A percentile compares a stretch with the other conserved stretches of the same genome.
These are phyloP conservation scores for Prostheceraeus crozeri DNA, from an alignment of 2,888 invertebrate species.

Conservation along the genomic window DNA sequence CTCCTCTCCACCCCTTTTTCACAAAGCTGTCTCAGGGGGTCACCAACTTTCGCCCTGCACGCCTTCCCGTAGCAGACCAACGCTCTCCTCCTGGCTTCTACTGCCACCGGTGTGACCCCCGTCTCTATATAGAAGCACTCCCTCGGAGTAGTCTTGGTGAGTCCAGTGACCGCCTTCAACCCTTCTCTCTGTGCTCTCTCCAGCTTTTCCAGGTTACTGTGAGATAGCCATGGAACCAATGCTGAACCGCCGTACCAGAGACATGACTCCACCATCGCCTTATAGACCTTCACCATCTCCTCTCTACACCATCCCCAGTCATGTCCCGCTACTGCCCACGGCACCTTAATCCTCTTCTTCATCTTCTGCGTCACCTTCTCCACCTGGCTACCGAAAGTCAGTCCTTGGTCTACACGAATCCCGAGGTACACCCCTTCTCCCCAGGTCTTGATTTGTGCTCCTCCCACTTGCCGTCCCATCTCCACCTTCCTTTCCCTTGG, in stretches of 20 bases:
- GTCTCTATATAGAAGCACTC: slow-evolving; percentile 1
- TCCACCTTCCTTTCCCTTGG: not conserved
- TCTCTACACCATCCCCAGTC: slow-evolving; percentile 13
- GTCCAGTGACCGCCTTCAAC: slow-evolving; percentile 1
- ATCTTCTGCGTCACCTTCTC: not conserved
- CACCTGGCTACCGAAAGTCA: slow-evolving; percentile 5
- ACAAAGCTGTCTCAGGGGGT: no score
- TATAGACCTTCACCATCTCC: slow-evolving; percentile 8
- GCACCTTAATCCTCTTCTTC: not conserved
- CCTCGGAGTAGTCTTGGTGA: slow-evolving; percentile 1
- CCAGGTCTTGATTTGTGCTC: slow-evolving; percentile 5
- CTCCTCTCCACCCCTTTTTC: no score
- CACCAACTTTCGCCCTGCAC: no score
- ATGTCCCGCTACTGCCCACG: slow-evolving; percentile 8
- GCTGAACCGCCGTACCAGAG: slow-evolving; percentile 11
- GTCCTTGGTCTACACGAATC: not conserved
- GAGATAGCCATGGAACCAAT: slow-evolving; percentile 21
- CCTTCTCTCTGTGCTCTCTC: slow-evolving; percentile 21
- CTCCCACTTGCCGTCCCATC: not conserved
- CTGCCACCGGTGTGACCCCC: not conserved
- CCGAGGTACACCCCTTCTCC: slow-evolving; percentile 18
- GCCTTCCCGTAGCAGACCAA: slow-evolving; percentile 7
- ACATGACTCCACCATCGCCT: slow-evolving; percentile 4
- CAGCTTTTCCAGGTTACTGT: slow-evolving; percentile 1
- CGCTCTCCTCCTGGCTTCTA: slow-evolving; percentile 8